Base-by-base conservation (phyloP, 2,797 vertebrate genomes). In the Pseudotriccus pelzelni region DNA sequence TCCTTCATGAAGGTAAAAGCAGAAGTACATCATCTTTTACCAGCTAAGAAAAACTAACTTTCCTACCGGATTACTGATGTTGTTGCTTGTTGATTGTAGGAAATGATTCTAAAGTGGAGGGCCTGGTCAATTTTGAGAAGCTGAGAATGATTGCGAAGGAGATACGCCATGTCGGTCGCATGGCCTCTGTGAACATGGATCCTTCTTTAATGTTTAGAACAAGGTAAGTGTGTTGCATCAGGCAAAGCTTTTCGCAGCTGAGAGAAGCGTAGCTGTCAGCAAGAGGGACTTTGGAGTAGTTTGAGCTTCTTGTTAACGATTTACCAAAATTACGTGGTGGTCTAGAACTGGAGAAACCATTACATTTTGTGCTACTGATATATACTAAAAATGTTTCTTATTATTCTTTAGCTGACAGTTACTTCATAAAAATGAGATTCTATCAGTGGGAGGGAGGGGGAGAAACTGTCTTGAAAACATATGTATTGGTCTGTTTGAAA, bases 181-280 rank as follows among this genome's bases (percentile, higher is more conserved):
- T 99, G 99, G 99, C 99, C 0, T 99, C 99, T 1, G 99, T 99
- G 52, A 99, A 99, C 97, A 99, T 99, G 99, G 99, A 99, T 96
- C 99, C 99, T 5, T 99, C 99, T 34, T 98, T 99, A 68, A 99
- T 99, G 99, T 99, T 99, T 94, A 98, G 99, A 83, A 99, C 99
- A 18, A 99, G 99, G 99, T 99, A 94, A 81, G 96, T 70, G 34
- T 77, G 21, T 83, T 77, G 3, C 62, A 12, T 39, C 67, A 44
- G 37, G 24, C 36, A 73, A 76, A 75, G 60, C 6, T 7, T 53
- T 72, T 69, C 11, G 39, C 41, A 56, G 8, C 24, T 72, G 34
- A 46, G 55, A 58, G 32, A 69, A 66, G 82, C 49, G 43, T 76
- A 46, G 84, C 30, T 79, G 50, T 68, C 63, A 85, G 82, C 44